phyloP scores from a whole-genome alignment of 2,797 vertebrate genomes.

The Sylvia borin region DNA sequence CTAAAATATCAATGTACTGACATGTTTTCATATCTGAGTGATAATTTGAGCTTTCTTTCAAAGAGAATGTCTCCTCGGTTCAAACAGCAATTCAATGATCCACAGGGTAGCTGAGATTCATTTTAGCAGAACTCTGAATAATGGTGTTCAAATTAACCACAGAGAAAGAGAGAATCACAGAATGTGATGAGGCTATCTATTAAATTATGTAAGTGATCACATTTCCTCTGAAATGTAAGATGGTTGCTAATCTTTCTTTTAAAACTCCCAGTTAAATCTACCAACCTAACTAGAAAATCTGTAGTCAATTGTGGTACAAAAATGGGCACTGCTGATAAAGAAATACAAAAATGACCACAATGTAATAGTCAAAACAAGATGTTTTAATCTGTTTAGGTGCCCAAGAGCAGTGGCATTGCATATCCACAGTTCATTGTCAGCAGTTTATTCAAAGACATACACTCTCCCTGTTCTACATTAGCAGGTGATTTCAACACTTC shows the following conservation, averaged over 20 bases:
- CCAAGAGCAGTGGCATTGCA: not conserved
- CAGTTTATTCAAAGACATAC: not conserved
- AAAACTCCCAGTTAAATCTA: not conserved
- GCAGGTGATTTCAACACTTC: not conserved
- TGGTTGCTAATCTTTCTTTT: not conserved
- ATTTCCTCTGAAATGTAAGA: not conserved
- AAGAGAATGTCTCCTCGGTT: not conserved
- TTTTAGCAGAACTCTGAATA: not conserved
- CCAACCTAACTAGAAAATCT: not conserved
- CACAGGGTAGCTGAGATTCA: not conserved
- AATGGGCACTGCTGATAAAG: not conserved
- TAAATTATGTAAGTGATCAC: not conserved
- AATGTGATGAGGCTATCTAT: not conserved
- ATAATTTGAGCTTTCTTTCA: not conserved
- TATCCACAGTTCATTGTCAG: not conserved
- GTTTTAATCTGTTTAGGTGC: not conserved
- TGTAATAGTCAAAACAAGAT: not conserved
- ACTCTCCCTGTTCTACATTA: not conserved
- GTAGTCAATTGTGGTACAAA: not conserved
- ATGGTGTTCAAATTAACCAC: not conserved
- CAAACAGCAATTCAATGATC: not conserved
- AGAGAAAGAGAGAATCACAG: not conserved
- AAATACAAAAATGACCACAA: not conserved
- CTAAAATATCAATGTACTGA: not conserved
- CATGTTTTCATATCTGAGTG: not conserved